Base-by-base conservation (phyloP, 2,113 vertebrate species). In the Ceyx margarethae region DNA sequence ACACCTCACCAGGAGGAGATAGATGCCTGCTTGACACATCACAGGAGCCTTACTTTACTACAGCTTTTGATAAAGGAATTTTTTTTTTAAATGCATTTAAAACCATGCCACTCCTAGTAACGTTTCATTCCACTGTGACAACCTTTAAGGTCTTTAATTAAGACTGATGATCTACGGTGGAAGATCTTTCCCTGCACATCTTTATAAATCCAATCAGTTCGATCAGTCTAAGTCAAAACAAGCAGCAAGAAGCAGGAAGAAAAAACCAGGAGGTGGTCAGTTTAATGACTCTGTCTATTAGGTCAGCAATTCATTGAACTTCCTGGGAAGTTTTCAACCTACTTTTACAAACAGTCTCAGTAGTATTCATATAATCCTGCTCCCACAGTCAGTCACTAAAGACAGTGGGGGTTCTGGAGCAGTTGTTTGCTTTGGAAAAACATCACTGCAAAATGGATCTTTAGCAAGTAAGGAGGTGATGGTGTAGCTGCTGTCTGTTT, bases 211-310 rank as follows among this genome's bases (percentile, higher is more conserved):
- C 1, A 48, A 84, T 81, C 57, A 72, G 54, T 45, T 61, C 1
- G 2, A 89, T 85, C 82, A 94, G 86, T 51, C 29, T 75, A 66
- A 76, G 43, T 14, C 35, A 56, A 93, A 93, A 89, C 37, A 86
- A 93, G 50, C 45, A 73, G 83, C 62, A 69, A 73, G 33, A 87
- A 86, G 35, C 33, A 60, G 40, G 40, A 68, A 89, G 10, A 5
- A 81, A 51, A 54, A 13, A 21, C 0, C 3, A 3, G 40, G 40
- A 79, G 54, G 60, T 48, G 75, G 62, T 11, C 42, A 71, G 37
- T 71, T 90, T 81, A 91, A 85, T 50, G 54, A 79, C 2, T 67
- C 22, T 58, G 10, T 66, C 48, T 46, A 4, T 60, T 9, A 81
- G 53, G n/a, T 81, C 45, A 90, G 35, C 35, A 89, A 87, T 11